A percentile compares a stretch with the other conserved stretches of the same genome.
Evolutionary conservation across 2,888 invertebrate species (phyloP).

Genomic region (Rugalucina vietnamica): DNA sequence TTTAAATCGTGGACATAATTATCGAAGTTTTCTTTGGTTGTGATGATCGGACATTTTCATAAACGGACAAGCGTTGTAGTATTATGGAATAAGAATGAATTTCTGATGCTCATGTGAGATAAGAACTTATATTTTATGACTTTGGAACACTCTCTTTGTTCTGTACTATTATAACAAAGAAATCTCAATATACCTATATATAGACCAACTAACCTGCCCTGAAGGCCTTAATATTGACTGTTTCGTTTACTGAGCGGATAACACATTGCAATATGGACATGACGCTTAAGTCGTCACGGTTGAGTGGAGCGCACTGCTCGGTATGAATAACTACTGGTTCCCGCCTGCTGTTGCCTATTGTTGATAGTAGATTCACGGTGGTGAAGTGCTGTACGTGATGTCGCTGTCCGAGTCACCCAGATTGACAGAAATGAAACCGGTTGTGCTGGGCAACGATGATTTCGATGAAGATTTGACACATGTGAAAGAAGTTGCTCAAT

Average conservation of each 20-base stretch:
- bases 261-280: neutral
- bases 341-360: neutral
- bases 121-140: neutral
- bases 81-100: neutral
- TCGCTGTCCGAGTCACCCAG: neutral
- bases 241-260: neutral
- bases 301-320: neutral
- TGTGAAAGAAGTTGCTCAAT: neutral
- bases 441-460: neutral
- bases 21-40: neutral
- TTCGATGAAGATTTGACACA: neutral
- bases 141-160: neutral
- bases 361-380: neutral
- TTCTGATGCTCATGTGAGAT: neutral
- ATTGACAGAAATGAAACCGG: neutral
- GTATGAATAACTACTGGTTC: neutral
- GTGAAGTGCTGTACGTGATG: neutral
- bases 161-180: neutral
- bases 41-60: neutral
- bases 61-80: neutral
- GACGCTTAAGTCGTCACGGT: neutral
- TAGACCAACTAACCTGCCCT: neutral
- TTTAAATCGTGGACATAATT: neutral
- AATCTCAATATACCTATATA: neutral
- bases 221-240: neutral